Conservation (phyloP, 2,113 vertebrate species). For the Dipodomys merriami region DNA sequence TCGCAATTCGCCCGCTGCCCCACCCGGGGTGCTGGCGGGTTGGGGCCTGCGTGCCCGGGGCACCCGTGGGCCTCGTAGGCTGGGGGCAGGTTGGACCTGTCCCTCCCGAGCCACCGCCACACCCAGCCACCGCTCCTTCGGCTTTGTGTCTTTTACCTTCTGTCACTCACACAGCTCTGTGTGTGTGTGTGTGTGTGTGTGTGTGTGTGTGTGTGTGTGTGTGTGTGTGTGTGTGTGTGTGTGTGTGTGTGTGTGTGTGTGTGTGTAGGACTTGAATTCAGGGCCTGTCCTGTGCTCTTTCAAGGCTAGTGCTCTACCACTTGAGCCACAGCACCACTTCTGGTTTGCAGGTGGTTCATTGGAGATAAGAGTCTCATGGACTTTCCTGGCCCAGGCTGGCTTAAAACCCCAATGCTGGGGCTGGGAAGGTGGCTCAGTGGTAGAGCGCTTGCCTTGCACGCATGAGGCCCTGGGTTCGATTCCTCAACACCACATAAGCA, state of each 20-base stretch:
- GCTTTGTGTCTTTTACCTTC: conserved; percentile 29
- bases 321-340: too few species aligned
- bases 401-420: background rate
- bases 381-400: background rate
- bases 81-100: conserved; percentile 76
- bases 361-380: background rate
- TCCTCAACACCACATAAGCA: too few species aligned
- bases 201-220: background rate
- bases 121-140: conserved; percentile 29
- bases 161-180: background rate
- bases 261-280: background rate
- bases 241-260: background rate
- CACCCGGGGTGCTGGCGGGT: too few species aligned
- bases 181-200: background rate
- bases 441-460: too few species aligned
- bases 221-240: background rate
- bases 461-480: too few species aligned
- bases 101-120: conserved; percentile 21
- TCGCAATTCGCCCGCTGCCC: conserved; percentile 70
- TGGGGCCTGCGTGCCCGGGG: background rate
- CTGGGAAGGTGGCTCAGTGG: too few species aligned
- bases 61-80: background rate
- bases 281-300: background rate
- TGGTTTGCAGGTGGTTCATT: too few species aligned
- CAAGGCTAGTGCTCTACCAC: too few species aligned